Percentiles rank a stretch among this genome's conserved stretches.
Evolutionary conservation across 2,113 vertebrate genomes (phyloP).

Genomic region (Carassius auratus): DNA sequence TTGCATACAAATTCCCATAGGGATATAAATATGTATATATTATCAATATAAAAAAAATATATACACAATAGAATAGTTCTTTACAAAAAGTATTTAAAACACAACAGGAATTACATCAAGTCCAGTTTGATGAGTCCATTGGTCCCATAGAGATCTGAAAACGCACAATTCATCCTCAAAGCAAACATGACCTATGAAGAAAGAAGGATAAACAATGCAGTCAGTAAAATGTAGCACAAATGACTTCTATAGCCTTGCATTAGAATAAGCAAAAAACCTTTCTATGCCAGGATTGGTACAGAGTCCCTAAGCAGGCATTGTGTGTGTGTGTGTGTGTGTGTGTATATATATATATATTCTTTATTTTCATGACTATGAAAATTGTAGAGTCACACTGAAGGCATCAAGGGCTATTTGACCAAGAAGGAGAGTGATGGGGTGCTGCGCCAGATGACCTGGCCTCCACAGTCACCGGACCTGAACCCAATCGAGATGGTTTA

Average conservation of each 20-base stretch:
- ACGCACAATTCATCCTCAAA: slow-evolving; percentile 17
- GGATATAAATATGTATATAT: slow-evolving; percentile 65
- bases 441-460: too few species aligned
- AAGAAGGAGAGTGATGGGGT: too few species aligned
- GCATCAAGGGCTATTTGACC: too few species aligned
- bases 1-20: slow-evolving; percentile 71
- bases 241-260: not conserved
- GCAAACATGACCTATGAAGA: slow-evolving; percentile 5
- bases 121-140: slow-evolving; percentile 36
- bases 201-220: not conserved
- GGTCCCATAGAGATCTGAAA: slow-evolving; percentile 45
- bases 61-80: slow-evolving; percentile 60
- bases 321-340: too few species aligned
- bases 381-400: too few species aligned
- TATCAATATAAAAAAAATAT: slow-evolving; percentile 65
- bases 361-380: too few species aligned
- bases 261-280: not conserved
- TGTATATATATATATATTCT: too few species aligned
- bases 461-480: too few species aligned
- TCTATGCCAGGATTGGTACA: not conserved
- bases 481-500: too few species aligned
- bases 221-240: not conserved
- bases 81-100: slow-evolving; percentile 45
- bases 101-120: slow-evolving; percentile 30
- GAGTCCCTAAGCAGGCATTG: not conserved